Evolutionary conservation across 2,888 invertebrate species (phyloP).

Genomic region (Mycalesis mineus): DNA sequence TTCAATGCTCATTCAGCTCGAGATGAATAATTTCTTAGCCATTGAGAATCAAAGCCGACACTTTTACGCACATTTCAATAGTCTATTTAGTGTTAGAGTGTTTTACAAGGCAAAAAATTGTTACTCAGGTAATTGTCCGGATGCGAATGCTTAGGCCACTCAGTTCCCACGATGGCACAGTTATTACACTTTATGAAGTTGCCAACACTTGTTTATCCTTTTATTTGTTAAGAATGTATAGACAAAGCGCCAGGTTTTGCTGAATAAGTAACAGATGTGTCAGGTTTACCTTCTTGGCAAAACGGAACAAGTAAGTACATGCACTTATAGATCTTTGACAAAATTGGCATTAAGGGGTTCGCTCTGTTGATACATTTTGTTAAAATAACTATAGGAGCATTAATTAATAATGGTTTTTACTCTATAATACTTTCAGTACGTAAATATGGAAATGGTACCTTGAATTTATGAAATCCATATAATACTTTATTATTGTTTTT

Average conservation of each 20-base stretch:
- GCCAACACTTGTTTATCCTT: conserved; percentile 53
- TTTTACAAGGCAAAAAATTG: conserved; percentile 64
- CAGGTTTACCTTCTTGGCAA: conserved; percentile 1
- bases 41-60: conserved; percentile 35
- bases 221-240: conserved; percentile 42
- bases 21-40: conserved; percentile 38
- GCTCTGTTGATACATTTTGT: no score
- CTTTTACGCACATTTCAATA: conserved; percentile 46
- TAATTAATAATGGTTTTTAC: no score
- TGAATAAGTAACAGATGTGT: conserved; percentile 8
- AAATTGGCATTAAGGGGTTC: no score
- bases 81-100: conserved; percentile 62
- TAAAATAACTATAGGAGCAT: no score
- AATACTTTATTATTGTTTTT: no score
- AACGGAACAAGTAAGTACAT: not conserved
- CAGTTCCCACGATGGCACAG: conserved; percentile 60
- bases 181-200: conserved; percentile 62
- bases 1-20: conserved; percentile 15
- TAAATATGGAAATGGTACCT: no score
- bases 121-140: conserved; percentile 63
- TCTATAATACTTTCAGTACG: no score
- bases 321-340: no score
- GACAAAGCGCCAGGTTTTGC: conserved; percentile 42
- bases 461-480: no score
- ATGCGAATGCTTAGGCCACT: conserved; percentile 58